These are phyloP conservation scores for Spondyliosoma cantharus DNA, from an alignment of 2,797 vertebrate species.

Conservation along the genomic window DNA sequence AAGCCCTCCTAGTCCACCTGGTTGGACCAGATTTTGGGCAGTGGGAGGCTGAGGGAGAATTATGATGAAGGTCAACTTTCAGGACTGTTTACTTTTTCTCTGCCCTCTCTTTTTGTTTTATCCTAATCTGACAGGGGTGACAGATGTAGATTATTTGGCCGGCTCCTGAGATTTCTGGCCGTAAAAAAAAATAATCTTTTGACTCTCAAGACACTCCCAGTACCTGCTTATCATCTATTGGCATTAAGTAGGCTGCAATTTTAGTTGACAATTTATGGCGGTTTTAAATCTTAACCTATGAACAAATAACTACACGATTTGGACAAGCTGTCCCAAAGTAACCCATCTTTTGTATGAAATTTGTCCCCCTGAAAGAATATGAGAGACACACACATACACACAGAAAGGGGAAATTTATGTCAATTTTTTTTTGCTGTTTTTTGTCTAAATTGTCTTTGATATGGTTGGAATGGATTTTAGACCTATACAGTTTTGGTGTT, in stretches of 20 bases:
- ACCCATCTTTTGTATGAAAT: no score
- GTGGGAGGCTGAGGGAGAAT: conserved; percentile 50
- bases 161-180: not conserved
- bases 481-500: not conserved
- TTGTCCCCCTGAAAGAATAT: no score
- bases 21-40: conserved; percentile 52
- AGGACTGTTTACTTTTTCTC: not conserved
- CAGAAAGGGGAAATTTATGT: not conserved
- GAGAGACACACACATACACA: not conserved
- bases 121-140: conserved; percentile 4
- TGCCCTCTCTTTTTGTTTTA: conserved; percentile 17
- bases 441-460: not conserved
- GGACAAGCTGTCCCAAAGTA: no score
- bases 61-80: conserved; percentile 54
- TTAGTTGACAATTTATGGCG: not conserved
- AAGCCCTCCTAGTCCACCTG: conserved; percentile 60
- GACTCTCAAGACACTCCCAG: not conserved
- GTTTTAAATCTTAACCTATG: not conserved
- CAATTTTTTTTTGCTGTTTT: not conserved
- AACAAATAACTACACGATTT: not conserved
- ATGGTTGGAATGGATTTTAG: not conserved
- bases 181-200: conserved; percentile 1
- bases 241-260: not conserved
- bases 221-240: not conserved
- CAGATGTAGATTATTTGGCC: not conserved